Percentiles rank a stretch among this genome's conserved stretches.
These are phyloP conservation scores for Erpornis zantholeuca DNA, from an alignment of 2,113 vertebrate species.

Conservation along the genomic window DNA sequence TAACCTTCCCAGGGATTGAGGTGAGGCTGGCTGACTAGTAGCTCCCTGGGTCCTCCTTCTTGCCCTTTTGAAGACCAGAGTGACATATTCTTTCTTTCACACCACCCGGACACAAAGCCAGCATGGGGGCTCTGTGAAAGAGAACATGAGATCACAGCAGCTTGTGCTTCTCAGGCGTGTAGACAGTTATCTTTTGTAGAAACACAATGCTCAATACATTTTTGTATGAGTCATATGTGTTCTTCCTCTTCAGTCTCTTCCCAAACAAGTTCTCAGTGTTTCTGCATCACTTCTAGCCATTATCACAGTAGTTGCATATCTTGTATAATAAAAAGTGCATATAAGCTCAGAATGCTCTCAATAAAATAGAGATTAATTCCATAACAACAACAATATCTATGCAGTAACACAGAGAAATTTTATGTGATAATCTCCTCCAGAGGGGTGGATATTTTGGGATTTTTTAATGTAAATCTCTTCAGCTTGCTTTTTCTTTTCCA, in stretches of 20 bases:
- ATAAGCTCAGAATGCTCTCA: background rate
- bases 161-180: background rate
- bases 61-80: background rate
- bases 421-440: background rate
- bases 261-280: background rate
- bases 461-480: background rate
- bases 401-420: background rate
- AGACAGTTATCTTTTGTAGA: background rate
- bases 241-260: background rate
- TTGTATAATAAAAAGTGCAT: background rate
- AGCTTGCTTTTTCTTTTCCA: background rate
- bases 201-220: background rate
- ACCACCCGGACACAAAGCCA: background rate
- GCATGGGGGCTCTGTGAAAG: background rate
- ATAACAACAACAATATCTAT: background rate
- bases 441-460: background rate
- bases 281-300: background rate
- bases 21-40: background rate
- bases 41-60: background rate
- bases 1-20: background rate
- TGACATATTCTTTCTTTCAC: background rate
- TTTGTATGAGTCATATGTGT: background rate
- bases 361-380: background rate
- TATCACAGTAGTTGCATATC: background rate
- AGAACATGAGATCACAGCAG: background rate